A percentile compares a stretch with the other conserved stretches of the same genome.
Conservation (phyloP, 2,113 vertebrate species). For the Symphodus melops region DNA sequence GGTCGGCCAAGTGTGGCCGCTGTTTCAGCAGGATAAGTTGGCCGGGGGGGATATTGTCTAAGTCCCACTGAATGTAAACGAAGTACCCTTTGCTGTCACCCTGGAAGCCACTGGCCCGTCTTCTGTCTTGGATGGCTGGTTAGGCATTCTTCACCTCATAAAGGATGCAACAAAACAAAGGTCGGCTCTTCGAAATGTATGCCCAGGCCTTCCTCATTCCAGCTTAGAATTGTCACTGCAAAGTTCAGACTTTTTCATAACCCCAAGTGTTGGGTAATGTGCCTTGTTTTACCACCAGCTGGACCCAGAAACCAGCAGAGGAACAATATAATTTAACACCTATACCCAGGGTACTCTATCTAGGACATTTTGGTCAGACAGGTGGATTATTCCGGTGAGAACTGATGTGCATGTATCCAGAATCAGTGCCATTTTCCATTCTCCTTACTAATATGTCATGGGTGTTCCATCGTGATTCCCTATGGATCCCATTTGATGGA, state of each 20-base stretch:
- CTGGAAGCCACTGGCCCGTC: conserved; percentile 49
- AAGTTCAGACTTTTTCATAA: conserved; percentile 37
- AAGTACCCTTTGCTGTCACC: conserved; percentile 67
- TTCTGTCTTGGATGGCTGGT: conserved; percentile 66
- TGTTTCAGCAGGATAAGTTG: conserved; percentile 80
- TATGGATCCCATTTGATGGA: conserved; percentile 68
- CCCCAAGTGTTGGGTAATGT: conserved; percentile 7
- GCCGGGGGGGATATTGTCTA: conserved; percentile 66
- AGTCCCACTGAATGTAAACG: conserved; percentile 77
- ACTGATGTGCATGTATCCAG: conserved; percentile 44
- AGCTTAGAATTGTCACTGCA: conserved; percentile 39
- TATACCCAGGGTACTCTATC: conserved; percentile 43
- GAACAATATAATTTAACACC: conserved; percentile 28
- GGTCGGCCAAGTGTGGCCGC: conserved; percentile 76
- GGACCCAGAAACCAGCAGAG: conserved; percentile 4
- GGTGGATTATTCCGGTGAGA: conserved; percentile 44
- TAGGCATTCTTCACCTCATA: conserved; percentile 75
- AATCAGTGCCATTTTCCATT: conserved; percentile 47
- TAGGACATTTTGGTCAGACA: conserved; percentile 29
- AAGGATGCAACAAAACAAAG: conserved; percentile 69
- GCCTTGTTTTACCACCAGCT: conserved; percentile 36
- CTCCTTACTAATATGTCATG: conserved; percentile 49
- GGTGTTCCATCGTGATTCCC: conserved; percentile 55
- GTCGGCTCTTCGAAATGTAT: conserved; percentile 57
- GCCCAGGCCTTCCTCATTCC: conserved; percentile 53